Percentiles rank a stretch among this genome's conserved stretches.
phyloP scores from a whole-genome alignment of 2,113 vertebrate genomes.

The Dasyurus viverrinus region DNA sequence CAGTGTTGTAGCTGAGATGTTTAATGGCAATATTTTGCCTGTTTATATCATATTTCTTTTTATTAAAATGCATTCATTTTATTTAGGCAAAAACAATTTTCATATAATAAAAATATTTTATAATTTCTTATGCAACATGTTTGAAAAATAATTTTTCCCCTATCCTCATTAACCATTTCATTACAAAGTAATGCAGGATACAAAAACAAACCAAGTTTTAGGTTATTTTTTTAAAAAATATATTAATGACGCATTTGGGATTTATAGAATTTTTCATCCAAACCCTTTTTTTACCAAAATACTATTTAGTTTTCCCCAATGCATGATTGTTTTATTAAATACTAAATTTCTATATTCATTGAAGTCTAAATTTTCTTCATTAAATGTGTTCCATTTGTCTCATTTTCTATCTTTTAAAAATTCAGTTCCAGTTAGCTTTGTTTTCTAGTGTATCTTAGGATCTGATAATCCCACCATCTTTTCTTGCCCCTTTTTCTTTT shows the following conservation, averaged over 20 bases:
- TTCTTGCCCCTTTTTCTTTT: neutral
- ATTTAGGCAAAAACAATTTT: neutral
- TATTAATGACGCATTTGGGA: neutral
- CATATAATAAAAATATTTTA: no score
- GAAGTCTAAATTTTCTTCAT: neutral
- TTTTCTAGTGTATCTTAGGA: neutral
- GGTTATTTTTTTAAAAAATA: neutral
- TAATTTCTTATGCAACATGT: neutral
- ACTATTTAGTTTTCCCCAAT: neutral
- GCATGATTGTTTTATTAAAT: neutral
- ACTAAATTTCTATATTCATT: neutral
- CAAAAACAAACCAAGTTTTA: neutral
- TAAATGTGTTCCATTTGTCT: neutral
- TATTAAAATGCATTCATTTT: neutral
- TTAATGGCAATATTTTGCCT: neutral
- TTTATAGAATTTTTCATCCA: neutral
- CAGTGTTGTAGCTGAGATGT: neutral
- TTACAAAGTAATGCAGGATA: no score
- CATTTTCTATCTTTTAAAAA: neutral
- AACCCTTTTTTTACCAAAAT: neutral
- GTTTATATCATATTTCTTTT: neutral
- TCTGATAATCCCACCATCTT: neutral
- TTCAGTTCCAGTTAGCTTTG: neutral
- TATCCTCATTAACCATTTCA: neutral
- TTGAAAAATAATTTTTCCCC: neutral